Evolutionary conservation across 2,113 vertebrate species (phyloP).

Genomic region (Lagopus muta): DNA sequence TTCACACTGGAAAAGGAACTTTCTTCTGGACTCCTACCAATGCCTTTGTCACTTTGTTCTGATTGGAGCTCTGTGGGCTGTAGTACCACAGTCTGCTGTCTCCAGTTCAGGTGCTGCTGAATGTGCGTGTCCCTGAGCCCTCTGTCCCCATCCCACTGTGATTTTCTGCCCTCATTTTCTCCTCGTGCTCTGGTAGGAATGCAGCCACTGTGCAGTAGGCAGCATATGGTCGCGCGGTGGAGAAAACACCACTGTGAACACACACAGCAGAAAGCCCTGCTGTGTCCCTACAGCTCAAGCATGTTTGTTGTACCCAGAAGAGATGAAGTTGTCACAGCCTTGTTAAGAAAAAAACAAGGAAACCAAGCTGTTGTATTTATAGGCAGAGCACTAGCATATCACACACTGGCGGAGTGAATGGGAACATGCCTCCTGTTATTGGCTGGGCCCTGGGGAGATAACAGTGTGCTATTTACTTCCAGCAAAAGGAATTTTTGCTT

Average conservation of each 20-base stretch:
- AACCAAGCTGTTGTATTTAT: slow-evolving; percentile 25
- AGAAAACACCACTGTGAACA: neutral
- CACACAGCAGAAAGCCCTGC: neutral
- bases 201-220: neutral
- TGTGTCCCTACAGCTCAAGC: slow-evolving; percentile 17
- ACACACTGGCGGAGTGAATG: slow-evolving; percentile 45
- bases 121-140: neutral
- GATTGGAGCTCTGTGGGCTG: neutral
- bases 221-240: neutral
- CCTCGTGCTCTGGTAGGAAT: neutral
- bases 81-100: neutral
- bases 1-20: slow-evolving; percentile 24
- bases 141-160: neutral
- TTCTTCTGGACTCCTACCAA: slow-evolving; percentile 9
- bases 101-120: neutral
- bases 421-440: slow-evolving; percentile 59
- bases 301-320: slow-evolving; percentile 32
- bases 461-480: slow-evolving; percentile 59
- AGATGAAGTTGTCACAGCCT: slow-evolving; percentile 56
- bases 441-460: slow-evolving; percentile 59
- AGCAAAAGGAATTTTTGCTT: slow-evolving; percentile 59
- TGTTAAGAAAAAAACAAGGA: neutral
- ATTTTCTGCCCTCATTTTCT: slow-evolving; percentile 1
- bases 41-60: neutral
- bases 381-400: slow-evolving; percentile 38